Evolutionary conservation across 2,888 invertebrate species (phyloP).

Genomic region (Gastracanthus pulcherrimus): DNA sequence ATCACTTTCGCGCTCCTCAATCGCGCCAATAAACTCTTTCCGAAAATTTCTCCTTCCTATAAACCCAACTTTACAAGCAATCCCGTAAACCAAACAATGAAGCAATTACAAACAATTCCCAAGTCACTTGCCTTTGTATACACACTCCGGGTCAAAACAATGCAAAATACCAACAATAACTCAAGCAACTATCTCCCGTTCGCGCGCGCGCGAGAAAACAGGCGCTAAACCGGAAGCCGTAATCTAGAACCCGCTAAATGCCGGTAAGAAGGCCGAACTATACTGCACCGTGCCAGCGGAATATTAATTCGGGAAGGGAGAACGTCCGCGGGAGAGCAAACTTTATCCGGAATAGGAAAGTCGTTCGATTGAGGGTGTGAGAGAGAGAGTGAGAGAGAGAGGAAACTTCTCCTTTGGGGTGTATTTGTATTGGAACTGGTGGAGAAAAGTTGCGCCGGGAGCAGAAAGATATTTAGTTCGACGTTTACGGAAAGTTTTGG

Average conservation of each 20-base stretch:
- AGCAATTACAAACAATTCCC: slow-evolving; percentile 24
- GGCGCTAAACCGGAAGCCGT: slow-evolving; percentile 17
- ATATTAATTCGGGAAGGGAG: slow-evolving; percentile 16
- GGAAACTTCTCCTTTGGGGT: background rate
- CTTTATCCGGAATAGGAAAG: background rate
- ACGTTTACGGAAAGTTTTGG: too few relatives aligned
- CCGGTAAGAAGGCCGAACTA: background rate
- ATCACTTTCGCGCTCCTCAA: background rate
- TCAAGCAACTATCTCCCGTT: background rate
- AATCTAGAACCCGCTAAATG: slow-evolving; percentile 13
- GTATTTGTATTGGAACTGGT: slow-evolving; percentile 10
- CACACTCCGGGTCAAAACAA: background rate
- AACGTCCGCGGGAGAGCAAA: background rate
- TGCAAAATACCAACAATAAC: background rate
- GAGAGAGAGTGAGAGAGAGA: too few relatives aligned
- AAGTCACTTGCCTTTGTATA: background rate
- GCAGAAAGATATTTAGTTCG: background rate
- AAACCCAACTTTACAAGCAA: background rate
- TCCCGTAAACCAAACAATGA: background rate
- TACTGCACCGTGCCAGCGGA: background rate
- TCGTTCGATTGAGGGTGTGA: too few relatives aligned
- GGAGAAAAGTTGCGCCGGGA: background rate
- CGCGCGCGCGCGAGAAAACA: background rate
- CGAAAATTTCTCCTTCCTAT: background rate
- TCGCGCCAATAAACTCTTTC: background rate